phyloP scores from a whole-genome alignment of 2,888 invertebrate species.

The Vanessa cardui region DNA sequence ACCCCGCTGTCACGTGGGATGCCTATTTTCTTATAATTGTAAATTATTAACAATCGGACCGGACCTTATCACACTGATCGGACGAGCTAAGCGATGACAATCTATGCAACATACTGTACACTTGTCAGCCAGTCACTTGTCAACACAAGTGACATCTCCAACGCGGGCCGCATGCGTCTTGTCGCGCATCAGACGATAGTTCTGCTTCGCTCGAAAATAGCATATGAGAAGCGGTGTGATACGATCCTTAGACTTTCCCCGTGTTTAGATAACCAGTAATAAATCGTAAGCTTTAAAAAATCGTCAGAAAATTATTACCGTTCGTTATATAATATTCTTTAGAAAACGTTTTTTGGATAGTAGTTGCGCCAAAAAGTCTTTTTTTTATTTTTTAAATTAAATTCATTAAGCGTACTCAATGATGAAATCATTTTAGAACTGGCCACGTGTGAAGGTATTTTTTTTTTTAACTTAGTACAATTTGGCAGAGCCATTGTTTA shows the following conservation, averaged over 20 bases:
- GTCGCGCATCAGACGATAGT: background rate
- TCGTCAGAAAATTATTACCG: slow-evolving; percentile 39
- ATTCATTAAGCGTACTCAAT: slow-evolving; percentile 15
- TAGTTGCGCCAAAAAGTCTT: slow-evolving; percentile 40
- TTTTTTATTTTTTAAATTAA: slow-evolving; percentile 21
- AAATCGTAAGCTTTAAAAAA: slow-evolving; percentile 48
- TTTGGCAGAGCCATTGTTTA: slow-evolving; percentile 64
- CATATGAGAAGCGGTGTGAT: background rate
- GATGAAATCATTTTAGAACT: slow-evolving; percentile 32
- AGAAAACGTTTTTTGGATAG: background rate
- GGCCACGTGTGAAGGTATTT: slow-evolving; percentile 42
- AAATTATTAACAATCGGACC: slow-evolving; percentile 35
- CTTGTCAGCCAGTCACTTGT: too few relatives aligned
- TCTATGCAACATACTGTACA: background rate
- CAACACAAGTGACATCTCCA: too few relatives aligned
- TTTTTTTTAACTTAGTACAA: slow-evolving; percentile 56
- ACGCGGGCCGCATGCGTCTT: background rate
- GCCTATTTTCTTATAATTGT: slow-evolving; percentile 38
- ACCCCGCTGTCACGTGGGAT: slow-evolving; percentile 38
- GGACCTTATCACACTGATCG: background rate
- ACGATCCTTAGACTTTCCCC: slow-evolving; percentile 26
- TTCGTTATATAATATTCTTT: slow-evolving; percentile 1
- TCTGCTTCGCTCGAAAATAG: background rate
- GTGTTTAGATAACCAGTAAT: slow-evolving; percentile 39
- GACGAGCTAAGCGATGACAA: background rate